phyloP scores from a whole-genome alignment of 2,888 invertebrate species.

The Micropterix aruncella region DNA sequence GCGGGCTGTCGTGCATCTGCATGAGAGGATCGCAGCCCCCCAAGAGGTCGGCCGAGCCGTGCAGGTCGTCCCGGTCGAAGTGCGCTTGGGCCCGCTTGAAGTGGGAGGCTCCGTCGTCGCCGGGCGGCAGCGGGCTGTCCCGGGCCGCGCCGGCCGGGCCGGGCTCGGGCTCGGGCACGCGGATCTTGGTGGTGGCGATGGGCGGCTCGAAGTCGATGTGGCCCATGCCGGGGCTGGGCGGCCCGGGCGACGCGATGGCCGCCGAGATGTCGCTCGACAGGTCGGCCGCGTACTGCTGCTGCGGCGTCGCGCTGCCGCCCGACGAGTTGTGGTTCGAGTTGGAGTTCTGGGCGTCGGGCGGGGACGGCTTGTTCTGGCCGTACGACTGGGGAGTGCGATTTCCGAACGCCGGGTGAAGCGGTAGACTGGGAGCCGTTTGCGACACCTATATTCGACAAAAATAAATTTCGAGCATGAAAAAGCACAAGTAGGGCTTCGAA shows the following conservation, averaged over 20 bases:
- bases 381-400: neutral
- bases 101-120: slow-evolving; percentile 21
- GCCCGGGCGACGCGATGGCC: slow-evolving; percentile 59
- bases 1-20: slow-evolving; percentile 11
- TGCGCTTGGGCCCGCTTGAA: slow-evolving; percentile 16
- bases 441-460: too few species aligned
- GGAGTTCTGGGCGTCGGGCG: neutral
- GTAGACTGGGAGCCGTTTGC: slow-evolving; percentile 9
- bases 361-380: neutral
- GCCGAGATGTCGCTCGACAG: slow-evolving; percentile 66
- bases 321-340: neutral
- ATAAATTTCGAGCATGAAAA: too few species aligned
- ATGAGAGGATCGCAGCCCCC: slow-evolving; percentile 12
- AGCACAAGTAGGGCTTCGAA: too few species aligned
- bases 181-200: slow-evolving; percentile 15
- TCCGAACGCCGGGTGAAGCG: slow-evolving; percentile 14
- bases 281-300: slow-evolving; percentile 44
- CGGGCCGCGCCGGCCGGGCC: slow-evolving; percentile 15
- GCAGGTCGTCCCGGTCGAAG: slow-evolving; percentile 8
- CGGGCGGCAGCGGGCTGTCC: slow-evolving; percentile 19
- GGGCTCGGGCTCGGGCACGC: slow-evolving; percentile 9
- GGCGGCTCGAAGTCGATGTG: slow-evolving; percentile 67
- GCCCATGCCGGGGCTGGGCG: slow-evolving; percentile 51
- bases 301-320: neutral
- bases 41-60: slow-evolving; percentile 13